These are phyloP conservation scores for Helarctos malayanus DNA, from an alignment of 2,797 vertebrate genomes.

Conservation along the genomic window DNA sequence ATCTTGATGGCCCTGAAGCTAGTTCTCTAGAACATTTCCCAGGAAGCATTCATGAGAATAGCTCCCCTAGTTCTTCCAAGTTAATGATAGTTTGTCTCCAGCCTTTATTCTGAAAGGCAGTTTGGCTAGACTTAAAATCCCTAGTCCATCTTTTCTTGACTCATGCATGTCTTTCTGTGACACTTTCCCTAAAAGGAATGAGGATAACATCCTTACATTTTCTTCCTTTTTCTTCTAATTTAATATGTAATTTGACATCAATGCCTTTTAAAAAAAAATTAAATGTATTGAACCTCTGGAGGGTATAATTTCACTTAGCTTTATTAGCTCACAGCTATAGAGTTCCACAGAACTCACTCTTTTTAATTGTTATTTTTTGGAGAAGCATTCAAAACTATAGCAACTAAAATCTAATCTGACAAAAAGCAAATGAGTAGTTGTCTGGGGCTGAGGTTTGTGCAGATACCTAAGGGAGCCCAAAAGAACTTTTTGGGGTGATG, in stretches of 20 bases:
- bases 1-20: background rate
- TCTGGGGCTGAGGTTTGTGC: background rate
- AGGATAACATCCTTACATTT: background rate
- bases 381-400: conserved; percentile 13
- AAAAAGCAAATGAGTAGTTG: background rate
- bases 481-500: background rate
- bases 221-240: background rate
- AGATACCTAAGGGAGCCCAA: background rate
- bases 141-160: background rate
- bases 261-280: background rate
- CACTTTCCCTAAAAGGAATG: background rate
- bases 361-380: background rate
- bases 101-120: background rate
- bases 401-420: background rate
- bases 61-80: background rate
- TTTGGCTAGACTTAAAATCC: background rate
- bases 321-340: background rate
- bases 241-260: background rate
- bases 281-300: background rate
- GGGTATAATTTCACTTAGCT: background rate
- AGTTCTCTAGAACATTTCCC: conserved; percentile 15
- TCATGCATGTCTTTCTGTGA: background rate
- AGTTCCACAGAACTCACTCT: background rate
- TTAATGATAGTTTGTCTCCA: background rate
- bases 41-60: background rate